These are phyloP conservation scores for Leptarthrus brevirostris DNA, from an alignment of 2,888 invertebrate species.

Conservation along the genomic window DNA sequence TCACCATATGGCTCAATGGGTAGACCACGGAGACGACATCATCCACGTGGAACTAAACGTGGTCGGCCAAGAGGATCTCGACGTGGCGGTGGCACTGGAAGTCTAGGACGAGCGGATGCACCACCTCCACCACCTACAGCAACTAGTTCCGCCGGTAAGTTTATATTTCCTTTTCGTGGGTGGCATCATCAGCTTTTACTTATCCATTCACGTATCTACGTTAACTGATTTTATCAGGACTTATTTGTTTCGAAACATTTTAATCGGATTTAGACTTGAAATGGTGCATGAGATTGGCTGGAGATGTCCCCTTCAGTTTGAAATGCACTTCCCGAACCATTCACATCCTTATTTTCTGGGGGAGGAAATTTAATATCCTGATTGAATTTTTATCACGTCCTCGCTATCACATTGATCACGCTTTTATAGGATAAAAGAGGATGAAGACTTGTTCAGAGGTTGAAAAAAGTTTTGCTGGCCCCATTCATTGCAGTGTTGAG, in stretches of 20 bases:
- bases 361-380: constrained; percentile 45
- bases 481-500: neutral
- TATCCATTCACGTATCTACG: neutral
- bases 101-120: constrained; percentile 60
- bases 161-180: constrained; percentile 48
- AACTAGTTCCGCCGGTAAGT: constrained; percentile 56
- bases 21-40: constrained; percentile 64
- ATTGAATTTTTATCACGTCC: constrained; percentile 52
- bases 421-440: neutral
- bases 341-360: neutral
- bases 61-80: constrained; percentile 81
- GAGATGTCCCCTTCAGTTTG: neutral
- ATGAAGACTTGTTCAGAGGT: constrained; percentile 15
- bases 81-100: constrained; percentile 69
- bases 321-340: constrained; percentile 19
- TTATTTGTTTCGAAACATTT: constrained; percentile 53
- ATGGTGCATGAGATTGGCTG: neutral
- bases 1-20: constrained; percentile 63
- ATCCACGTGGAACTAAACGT: constrained; percentile 74
- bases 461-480: neutral
- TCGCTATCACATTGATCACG: constrained; percentile 13
- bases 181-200: neutral
- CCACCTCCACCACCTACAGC: constrained; percentile 51
- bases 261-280: constrained; percentile 40
- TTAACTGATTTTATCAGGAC: constrained; percentile 48